Percentiles rank a stretch among this genome's conserved stretches.
These are phyloP conservation scores for Oscheius sp. DNA, from an alignment of 2,888 invertebrate genomes.

Conservation along the genomic window DNA sequence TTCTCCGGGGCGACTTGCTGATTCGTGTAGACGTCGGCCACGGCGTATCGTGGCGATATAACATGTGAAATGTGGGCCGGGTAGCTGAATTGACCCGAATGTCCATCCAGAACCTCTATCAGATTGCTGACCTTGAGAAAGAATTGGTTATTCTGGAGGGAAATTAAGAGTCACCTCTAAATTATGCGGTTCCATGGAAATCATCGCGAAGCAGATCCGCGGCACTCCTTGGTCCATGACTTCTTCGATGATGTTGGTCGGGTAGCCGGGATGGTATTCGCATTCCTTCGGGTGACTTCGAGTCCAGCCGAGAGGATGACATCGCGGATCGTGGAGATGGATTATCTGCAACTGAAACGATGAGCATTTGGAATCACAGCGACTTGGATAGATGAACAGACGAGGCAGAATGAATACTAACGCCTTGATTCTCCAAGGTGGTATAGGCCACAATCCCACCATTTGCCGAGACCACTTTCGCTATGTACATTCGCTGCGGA, in stretches of 20 bases:
- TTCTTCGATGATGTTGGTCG: too few relatives aligned
- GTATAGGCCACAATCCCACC: conserved; percentile 25
- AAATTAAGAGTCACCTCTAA: not conserved
- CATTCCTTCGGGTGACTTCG: not conserved
- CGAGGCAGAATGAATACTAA: not conserved
- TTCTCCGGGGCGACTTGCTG: not conserved
- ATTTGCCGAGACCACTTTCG: conserved; percentile 5
- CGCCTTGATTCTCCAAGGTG: not conserved
- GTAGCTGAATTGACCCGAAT: conserved; percentile 7
- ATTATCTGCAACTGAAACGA: not conserved
- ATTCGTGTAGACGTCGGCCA: conserved; percentile 15
- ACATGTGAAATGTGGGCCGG: conserved; percentile 32
- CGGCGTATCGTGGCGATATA: not conserved
- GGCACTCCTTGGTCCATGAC: not conserved
- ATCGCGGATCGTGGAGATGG: conserved; percentile 5
- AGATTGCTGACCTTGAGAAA: conserved; percentile 17
- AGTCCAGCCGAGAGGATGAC: conserved; percentile 4
- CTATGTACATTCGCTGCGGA: conserved; percentile 8
- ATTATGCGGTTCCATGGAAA: not conserved
- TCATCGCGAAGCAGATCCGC: not conserved
- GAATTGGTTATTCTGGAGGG: not conserved
- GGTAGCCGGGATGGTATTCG: too few relatives aligned
- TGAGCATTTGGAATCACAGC: not conserved
- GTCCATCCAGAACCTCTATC: conserved; percentile 21
- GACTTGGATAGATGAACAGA: too few relatives aligned